phyloP scores from a whole-genome alignment of 2,797 vertebrate genomes.

The Petrocephalus sullivani region DNA sequence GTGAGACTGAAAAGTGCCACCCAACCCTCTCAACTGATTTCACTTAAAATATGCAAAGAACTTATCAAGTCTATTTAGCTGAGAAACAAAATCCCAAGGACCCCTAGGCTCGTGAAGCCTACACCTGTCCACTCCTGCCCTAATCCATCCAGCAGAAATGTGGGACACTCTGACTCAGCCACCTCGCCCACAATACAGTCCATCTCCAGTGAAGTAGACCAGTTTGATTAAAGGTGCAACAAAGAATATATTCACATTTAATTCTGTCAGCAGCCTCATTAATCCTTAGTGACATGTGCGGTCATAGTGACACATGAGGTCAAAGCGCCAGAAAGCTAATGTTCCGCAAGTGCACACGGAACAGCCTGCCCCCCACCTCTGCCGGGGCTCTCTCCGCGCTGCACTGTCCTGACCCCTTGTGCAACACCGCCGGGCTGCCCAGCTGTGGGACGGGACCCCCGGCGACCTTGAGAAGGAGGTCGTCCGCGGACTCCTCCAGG shows the following conservation, averaged over 20 bases:
- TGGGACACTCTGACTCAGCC: not conserved
- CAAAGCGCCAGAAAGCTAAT: not conserved
- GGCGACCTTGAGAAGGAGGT: constrained; percentile 67
- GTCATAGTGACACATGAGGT: not conserved
- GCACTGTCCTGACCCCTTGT: constrained; percentile 37
- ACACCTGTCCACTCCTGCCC: not conserved
- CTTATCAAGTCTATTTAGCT: not conserved
- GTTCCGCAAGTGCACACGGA: not conserved
- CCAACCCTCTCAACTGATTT: not conserved
- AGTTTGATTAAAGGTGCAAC: not conserved
- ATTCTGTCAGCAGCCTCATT: not conserved
- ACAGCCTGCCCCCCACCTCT: not conserved
- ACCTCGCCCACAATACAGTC: not conserved
- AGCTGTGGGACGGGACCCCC: constrained; percentile 62
- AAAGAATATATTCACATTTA: constrained; percentile 1
- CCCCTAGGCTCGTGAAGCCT: not conserved
- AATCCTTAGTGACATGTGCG: not conserved
- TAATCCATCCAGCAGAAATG: not conserved
- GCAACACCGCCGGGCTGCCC: constrained; percentile 59
- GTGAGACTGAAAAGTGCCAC: not conserved
- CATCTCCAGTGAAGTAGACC: not conserved
- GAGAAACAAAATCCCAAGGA: not conserved
- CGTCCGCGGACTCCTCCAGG: constrained; percentile 66
- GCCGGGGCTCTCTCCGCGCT: not conserved
- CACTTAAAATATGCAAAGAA: not conserved